Evolutionary conservation across 2,113 vertebrate genomes (phyloP).

Genomic region (Syngnathus typhle): DNA sequence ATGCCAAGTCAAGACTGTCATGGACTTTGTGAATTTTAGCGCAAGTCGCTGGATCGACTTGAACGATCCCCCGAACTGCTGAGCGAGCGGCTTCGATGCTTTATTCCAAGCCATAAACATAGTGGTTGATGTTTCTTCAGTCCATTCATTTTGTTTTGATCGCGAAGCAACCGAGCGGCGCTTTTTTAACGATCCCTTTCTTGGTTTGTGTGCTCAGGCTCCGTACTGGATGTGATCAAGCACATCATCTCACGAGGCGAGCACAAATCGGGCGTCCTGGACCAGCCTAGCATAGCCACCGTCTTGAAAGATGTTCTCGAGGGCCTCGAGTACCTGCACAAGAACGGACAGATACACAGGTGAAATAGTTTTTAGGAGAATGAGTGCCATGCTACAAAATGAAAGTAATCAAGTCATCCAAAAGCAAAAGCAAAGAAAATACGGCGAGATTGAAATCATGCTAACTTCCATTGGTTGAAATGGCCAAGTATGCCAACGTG

Average conservation of each 20-base stretch:
- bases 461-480: not conserved
- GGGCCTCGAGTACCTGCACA: slow-evolving; percentile 91
- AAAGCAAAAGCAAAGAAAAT: too few species aligned
- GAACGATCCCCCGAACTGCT: not conserved
- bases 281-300: slow-evolving; percentile 89
- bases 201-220: slow-evolving; percentile 69
- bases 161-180: too few species aligned
- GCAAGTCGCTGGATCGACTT: not conserved
- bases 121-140: not conserved
- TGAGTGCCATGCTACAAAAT: not conserved
- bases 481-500: not conserved
- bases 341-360: slow-evolving; percentile 97
- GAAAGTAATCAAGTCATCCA: not conserved
- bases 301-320: slow-evolving; percentile 90
- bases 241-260: slow-evolving; percentile 94
- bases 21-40: slow-evolving; percentile 22
- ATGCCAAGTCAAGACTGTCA: slow-evolving; percentile 18
- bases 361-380: slow-evolving; percentile 37
- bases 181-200: too few species aligned
- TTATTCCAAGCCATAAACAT: not conserved
- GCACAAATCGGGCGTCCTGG: slow-evolving; percentile 89
- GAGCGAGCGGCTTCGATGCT: not conserved
- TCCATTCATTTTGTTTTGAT: not conserved
- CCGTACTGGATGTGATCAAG: slow-evolving; percentile 94
- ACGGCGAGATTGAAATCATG: not conserved